Evolutionary conservation across 2,113 vertebrate genomes (phyloP).

Genomic region (Strix uralensis): DNA sequence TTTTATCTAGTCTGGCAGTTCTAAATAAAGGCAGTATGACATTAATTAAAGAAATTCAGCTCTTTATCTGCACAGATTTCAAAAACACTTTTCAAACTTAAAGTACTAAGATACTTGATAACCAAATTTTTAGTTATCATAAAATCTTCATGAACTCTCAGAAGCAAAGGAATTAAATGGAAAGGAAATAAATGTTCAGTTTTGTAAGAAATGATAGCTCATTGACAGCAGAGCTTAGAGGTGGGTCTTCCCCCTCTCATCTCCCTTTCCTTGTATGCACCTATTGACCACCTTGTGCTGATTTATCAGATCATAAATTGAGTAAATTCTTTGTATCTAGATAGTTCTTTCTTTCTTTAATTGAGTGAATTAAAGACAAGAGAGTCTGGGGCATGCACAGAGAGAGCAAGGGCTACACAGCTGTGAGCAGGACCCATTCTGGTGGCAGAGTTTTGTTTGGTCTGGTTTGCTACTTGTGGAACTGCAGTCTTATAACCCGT

Average conservation of each 20-base stretch:
- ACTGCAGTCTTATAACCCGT: not conserved
- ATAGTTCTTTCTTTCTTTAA: not conserved
- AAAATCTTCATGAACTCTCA: not conserved
- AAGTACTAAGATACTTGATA: not conserved
- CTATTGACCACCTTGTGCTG: not conserved
- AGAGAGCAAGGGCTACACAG: not conserved
- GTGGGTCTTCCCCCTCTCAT: not conserved
- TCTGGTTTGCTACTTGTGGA: not conserved
- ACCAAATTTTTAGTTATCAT: not conserved
- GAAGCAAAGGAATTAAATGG: not conserved
- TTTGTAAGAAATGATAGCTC: not conserved
- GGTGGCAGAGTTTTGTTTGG: not conserved
- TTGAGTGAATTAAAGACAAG: not conserved
- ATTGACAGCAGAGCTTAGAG: not conserved
- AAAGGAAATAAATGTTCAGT: not conserved
- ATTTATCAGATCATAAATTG: not conserved
- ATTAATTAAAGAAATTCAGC: not conserved
- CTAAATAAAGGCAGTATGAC: not conserved
- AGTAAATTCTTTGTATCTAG: not conserved
- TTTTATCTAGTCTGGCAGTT: not conserved
- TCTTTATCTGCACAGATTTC: not conserved
- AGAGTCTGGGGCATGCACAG: not conserved
- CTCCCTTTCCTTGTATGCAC: not conserved
- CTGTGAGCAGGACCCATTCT: not conserved
- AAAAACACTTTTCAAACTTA: not conserved